A percentile compares a stretch with the other conserved stretches of the same genome.
Evolutionary conservation across 1,140 invertebrate genomes (phyloP).

Genomic region (Drosophila pectinifera): DNA sequence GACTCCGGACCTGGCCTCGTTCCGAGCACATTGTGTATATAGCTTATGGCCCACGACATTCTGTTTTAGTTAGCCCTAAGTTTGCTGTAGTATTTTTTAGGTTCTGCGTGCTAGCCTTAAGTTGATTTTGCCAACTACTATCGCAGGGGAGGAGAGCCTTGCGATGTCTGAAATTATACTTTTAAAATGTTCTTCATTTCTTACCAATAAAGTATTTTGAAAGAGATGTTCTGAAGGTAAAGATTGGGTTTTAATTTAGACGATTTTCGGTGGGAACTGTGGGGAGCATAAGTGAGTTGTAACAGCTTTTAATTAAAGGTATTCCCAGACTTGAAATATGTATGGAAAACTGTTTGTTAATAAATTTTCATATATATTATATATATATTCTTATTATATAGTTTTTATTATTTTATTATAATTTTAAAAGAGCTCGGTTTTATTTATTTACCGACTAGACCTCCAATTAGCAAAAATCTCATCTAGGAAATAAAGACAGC

Average conservation of each 20-base stretch:
- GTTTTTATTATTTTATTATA: too few species aligned
- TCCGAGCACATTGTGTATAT: conserved; percentile 52
- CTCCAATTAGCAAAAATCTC: too few species aligned
- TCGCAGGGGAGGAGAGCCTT: neutral
- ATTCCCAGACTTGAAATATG: too few species aligned
- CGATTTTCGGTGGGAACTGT: neutral
- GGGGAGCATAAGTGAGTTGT: neutral
- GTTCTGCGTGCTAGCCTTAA: conserved; percentile 36
- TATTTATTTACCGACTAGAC: too few species aligned
- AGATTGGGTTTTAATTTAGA: neutral
- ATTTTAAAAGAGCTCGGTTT: too few species aligned
- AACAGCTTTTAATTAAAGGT: too few species aligned
- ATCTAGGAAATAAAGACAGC: too few species aligned
- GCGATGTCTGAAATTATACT: conserved; percentile 7
- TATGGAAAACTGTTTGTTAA: too few species aligned
- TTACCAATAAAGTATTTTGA: conserved; percentile 28
- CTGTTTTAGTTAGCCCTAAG: conserved; percentile 48
- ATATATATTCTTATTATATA: too few species aligned
- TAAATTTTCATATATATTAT: too few species aligned
- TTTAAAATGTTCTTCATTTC: conserved; percentile 6
- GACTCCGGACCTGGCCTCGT: conserved; percentile 4
- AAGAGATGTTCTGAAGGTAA: conserved; percentile 5
- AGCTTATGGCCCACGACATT: conserved; percentile 61
- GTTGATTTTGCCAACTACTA: conserved; percentile 27
- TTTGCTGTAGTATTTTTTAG: conserved; percentile 53